Evolutionary conservation across 2,797 vertebrate genomes (phyloP).

Genomic region (Cephalopachus bancanus): DNA sequence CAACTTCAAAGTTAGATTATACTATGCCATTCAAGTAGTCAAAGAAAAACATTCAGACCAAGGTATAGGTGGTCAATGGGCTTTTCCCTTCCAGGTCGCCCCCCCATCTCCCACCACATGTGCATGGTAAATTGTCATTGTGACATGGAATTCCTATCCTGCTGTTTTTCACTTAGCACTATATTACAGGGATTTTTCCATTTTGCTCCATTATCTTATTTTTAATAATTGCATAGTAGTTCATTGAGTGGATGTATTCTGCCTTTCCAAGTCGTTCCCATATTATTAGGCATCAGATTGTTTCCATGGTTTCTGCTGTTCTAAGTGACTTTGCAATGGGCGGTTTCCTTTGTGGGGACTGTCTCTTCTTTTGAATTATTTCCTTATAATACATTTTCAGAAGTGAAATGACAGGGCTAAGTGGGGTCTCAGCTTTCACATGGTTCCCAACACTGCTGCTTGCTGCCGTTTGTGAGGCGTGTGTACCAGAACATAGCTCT

Average conservation of each 20-base stretch:
- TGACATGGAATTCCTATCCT: neutral
- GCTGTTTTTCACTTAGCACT: conserved; percentile 26
- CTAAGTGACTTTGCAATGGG: neutral
- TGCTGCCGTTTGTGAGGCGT: neutral
- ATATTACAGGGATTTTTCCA: conserved; percentile 21
- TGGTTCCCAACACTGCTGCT: neutral
- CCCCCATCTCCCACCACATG: accelerated
- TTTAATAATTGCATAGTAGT: conserved; percentile 68
- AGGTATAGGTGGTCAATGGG: neutral
- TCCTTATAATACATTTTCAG: conserved; percentile 49
- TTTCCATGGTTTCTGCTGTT: conserved; percentile 57
- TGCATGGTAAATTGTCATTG: neutral
- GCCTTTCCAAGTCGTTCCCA: conserved; percentile 48
- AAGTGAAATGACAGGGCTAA: conserved; percentile 22
- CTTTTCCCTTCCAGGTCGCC: neutral
- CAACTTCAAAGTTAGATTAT: neutral
- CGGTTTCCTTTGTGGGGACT: conserved; percentile 52
- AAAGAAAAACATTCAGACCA: neutral
- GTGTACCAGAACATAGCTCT: neutral
- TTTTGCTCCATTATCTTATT: conserved; percentile 26
- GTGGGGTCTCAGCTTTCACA: neutral
- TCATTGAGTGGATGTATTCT: neutral
- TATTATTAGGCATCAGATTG: conserved; percentile 16
- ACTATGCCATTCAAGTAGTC: neutral
- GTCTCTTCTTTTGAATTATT: conserved; percentile 64